Percentiles rank a stretch among this genome's conserved stretches.
Evolutionary conservation across 2,113 vertebrate genomes (phyloP).

Genomic region (Menidia beryllina): DNA sequence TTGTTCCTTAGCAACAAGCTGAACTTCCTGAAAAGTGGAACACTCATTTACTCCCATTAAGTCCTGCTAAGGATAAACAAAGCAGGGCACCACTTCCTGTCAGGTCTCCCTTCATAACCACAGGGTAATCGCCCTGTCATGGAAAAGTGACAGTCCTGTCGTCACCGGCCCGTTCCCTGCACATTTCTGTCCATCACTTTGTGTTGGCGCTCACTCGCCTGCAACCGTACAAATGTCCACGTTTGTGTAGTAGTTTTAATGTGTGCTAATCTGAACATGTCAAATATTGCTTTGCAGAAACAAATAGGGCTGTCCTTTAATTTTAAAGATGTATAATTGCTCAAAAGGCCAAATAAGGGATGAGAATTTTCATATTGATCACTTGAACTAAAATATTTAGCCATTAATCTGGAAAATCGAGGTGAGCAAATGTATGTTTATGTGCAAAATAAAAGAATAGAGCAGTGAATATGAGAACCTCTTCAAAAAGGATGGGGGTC

Average conservation of each 20-base stretch:
- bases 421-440: background rate
- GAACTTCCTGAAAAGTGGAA: background rate
- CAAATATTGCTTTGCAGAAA: background rate
- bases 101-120: background rate
- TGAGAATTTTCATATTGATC: no score
- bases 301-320: background rate
- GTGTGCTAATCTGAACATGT: background rate
- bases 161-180: no score
- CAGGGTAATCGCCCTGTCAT: background rate
- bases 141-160: background rate
- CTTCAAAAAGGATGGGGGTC: conserved; percentile 9
- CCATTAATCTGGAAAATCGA: background rate
- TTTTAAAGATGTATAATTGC: background rate
- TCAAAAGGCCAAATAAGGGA: background rate
- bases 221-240: no score
- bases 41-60: conserved; percentile 5
- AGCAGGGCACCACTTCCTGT: background rate
- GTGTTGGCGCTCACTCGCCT: no score
- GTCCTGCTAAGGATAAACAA: background rate
- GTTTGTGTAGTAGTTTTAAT: background rate
- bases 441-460: background rate
- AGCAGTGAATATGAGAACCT: conserved; percentile 4
- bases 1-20: conserved; percentile 49
- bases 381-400: conserved; percentile 6
- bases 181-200: no score